A percentile compares a stretch with the other conserved stretches of the same genome.
Evolutionary conservation across 1,140 invertebrate species (phyloP).

Genomic region (Danaus plexippus): DNA sequence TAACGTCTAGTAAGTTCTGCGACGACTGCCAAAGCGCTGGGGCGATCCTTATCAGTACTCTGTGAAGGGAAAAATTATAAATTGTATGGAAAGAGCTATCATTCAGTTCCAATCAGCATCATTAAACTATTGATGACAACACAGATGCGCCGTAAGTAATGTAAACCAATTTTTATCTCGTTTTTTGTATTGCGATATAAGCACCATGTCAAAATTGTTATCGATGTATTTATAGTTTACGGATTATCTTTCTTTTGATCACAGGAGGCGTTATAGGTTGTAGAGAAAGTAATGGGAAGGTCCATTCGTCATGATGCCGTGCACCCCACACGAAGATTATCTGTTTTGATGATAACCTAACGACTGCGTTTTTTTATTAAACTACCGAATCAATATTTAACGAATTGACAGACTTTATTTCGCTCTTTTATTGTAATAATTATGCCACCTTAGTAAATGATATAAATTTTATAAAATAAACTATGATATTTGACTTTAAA

Average conservation of each 20-base stretch:
- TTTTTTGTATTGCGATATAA: slow-evolving; percentile 6
- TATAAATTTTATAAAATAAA: too few relatives aligned
- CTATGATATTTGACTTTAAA: too few relatives aligned
- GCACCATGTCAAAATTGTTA: slow-evolving; percentile 18
- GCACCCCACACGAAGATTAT: slow-evolving; percentile 50
- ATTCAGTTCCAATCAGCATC: slow-evolving; percentile 45
- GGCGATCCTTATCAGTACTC: slow-evolving; percentile 35
- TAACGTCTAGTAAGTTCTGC: slow-evolving; percentile 31
- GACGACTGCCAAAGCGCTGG: slow-evolving; percentile 13
- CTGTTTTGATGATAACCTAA: slow-evolving; percentile 24
- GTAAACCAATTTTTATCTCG: slow-evolving; percentile 4
- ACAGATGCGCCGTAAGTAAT: slow-evolving; percentile 13
- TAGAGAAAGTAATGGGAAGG: slow-evolving; percentile 49
- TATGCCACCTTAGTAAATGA: too few relatives aligned
- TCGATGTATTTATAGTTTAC: slow-evolving; percentile 31
- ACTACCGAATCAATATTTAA: too few relatives aligned
- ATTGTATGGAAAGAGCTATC: slow-evolving; percentile 14
- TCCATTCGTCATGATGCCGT: slow-evolving; percentile 40
- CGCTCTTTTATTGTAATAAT: too few relatives aligned
- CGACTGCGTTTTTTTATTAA: slow-evolving; percentile 13
- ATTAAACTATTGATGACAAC: slow-evolving; percentile 33
- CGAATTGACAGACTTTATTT: too few relatives aligned
- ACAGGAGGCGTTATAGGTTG: slow-evolving; percentile 40
- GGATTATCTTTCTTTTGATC: slow-evolving; percentile 41
- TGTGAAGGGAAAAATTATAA: slow-evolving; percentile 27